Evolutionary conservation across 2,888 invertebrate species (phyloP).

Genomic region (Euproctis similis): DNA sequence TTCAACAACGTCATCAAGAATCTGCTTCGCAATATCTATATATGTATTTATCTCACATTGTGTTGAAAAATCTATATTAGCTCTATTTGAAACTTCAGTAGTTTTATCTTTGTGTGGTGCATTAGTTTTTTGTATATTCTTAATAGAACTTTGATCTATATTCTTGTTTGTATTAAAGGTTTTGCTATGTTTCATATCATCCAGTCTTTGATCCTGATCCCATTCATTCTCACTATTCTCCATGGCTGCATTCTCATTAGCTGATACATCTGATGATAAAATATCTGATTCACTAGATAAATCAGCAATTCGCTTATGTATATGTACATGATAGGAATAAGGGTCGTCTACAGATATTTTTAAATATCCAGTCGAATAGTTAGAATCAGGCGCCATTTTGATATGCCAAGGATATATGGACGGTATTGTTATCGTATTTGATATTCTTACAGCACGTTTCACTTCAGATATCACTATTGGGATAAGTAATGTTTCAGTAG

Average conservation of each 20-base stretch:
- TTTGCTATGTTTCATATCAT: not conserved
- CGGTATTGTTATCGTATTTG: slow-evolving; percentile 37
- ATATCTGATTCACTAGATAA: slow-evolving; percentile 20
- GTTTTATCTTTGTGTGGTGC: too few species aligned
- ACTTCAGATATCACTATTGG: slow-evolving; percentile 31
- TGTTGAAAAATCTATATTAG: not conserved
- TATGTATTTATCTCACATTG: not conserved
- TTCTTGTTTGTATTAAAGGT: not conserved
- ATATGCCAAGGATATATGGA: slow-evolving; percentile 53
- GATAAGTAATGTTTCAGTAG: slow-evolving; percentile 36
- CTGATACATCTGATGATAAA: slow-evolving; percentile 10
- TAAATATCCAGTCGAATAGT: slow-evolving; percentile 35
- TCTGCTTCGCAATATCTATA: slow-evolving; percentile 22
- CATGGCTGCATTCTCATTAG: not conserved
- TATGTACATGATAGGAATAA: slow-evolving; percentile 37
- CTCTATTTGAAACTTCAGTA: too few species aligned
- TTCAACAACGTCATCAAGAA: slow-evolving; percentile 36
- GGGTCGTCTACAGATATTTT: slow-evolving; percentile 31
- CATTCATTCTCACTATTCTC: not conserved
- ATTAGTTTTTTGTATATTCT: too few species aligned
- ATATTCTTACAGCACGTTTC: slow-evolving; percentile 25
- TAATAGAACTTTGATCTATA: not conserved
- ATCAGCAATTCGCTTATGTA: slow-evolving; percentile 34
- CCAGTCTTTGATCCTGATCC: not conserved
- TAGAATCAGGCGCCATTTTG: slow-evolving; percentile 18